Evolutionary conservation across 2,888 invertebrate species (phyloP), one percentile per base, ranked within the genome.

Genomic region (Stenchaetothrips biformis): DNA sequence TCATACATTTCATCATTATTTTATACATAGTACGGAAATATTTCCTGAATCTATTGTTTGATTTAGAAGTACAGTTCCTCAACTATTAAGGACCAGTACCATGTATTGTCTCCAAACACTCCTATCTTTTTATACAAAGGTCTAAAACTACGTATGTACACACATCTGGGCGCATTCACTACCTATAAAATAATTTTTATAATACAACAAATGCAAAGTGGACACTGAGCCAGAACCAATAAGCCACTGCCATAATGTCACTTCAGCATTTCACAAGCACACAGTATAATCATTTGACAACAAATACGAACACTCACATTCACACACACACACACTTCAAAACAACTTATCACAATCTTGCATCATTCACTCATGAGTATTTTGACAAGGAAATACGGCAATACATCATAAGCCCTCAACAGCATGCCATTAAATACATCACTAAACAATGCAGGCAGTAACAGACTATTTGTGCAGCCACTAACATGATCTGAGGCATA

Each of bases 131-230:
- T 74, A 37, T 74, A 74, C 67, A 74, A 74, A 74, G 7, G 21
- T 74, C 67, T 74, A 74, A 74, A 11, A 11, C 67, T 74, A 74
- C 25, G 25, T 74, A 74, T 74, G 67, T 74, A 74, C 67, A 74
- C 25, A 21, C 67, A 74, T 21, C 25, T 25, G 67, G 67, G 67
- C 67, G 25, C 67, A 74, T 74, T 25, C 67, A 74, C 21, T 74
- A 74, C 67, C 25, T 74, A 74, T 74, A 74, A 74, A 74, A 74
- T 74, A 74, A 74, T 74, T 74, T 74, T 25, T 74, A 74, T 74
- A 74, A 74, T 74, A 74, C 67, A 74, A 74, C 25, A 74, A 25
- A 67, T 67, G 67, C 67, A 67, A 74, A 74, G 67, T 25, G 25
- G 67, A 74, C 67, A 74, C 25, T 7, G 25, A 8, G 67, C 11